These are phyloP conservation scores for Iselma pallidipennis DNA, from an alignment of 2,888 invertebrate genomes.

Conservation along the genomic window DNA sequence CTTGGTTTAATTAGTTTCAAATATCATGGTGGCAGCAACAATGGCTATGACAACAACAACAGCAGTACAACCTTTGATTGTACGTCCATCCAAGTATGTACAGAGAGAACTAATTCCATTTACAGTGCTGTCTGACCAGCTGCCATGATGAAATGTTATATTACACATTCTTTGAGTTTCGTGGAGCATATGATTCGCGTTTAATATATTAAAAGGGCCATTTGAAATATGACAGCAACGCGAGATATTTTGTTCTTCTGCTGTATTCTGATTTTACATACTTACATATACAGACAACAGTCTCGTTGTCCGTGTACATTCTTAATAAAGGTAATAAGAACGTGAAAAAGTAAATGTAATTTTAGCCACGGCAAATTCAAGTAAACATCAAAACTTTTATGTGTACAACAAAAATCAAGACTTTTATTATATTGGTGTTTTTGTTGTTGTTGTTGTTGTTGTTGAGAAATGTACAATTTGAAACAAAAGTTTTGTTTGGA, in stretches of 20 bases:
- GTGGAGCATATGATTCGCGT: constrained; percentile 37
- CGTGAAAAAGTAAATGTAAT: constrained; percentile 21
- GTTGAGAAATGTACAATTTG: too few relatives aligned
- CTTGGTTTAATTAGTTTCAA: constrained; percentile 30
- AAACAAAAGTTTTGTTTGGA: not conserved
- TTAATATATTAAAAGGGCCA: constrained; percentile 36
- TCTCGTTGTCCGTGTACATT: constrained; percentile 21
- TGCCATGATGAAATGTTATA: constrained; percentile 35
- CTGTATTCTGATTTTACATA: not conserved
- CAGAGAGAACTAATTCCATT: constrained; percentile 24
- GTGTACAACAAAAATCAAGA: too few relatives aligned
- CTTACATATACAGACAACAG: not conserved
- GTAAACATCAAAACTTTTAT: not conserved
- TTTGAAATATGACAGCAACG: constrained; percentile 31
- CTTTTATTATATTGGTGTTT: not conserved
- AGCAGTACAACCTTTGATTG: constrained; percentile 2
- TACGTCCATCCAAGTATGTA: constrained; percentile 2
- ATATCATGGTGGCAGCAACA: constrained; percentile 25
- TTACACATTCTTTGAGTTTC: constrained; percentile 33
- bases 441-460: not conserved
- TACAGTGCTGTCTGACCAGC: constrained; percentile 29
- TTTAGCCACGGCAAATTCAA: constrained; percentile 5
- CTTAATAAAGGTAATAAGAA: constrained; percentile 27
- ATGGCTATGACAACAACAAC: constrained; percentile 6
- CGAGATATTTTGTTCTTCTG: constrained; percentile 4